Evolutionary conservation across 2,113 vertebrate species (phyloP), one percentile per base, ranked within the genome.

Genomic region (Ophiodon elongatus): DNA sequence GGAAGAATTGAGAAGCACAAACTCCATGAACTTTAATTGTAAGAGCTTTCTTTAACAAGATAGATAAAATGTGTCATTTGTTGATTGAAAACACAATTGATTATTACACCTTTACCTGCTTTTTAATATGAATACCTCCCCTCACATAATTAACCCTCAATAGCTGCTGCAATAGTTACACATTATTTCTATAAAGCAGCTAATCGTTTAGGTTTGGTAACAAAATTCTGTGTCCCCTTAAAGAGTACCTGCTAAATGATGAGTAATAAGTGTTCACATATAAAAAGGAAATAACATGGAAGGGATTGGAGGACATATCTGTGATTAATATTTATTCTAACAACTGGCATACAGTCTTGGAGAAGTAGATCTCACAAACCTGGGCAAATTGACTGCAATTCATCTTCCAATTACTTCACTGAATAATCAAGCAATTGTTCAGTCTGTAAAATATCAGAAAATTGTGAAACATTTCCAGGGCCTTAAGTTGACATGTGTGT

Each of bases 21-120:
- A 85, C 82, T 73, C 73, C 77, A 88, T 89, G 84, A 86, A 91
- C 75, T 88, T 87, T 91, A 88, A 92, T 89, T 85, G 80, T 76
- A 33, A 41, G 43, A 62, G 76, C 68, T 67, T 76, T 43, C 31
- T 76, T 74, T 73, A 91, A 86, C 60, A 84, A 81, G 63, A 67
- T 14, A 50, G 65, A 68, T 5, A 76, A 41, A 64, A 85, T 84
- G 45, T 66, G 14, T 50, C 72, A 79, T 50, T 72, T 64, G 56
- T 60, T 79, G 63, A 73, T 35, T 79, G 74, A 78, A 75, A 29
- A 45, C 43, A 60, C 17, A 1, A 89, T 50, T 79, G 70, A 83
- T 74, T 75, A 15, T 56, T 70, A 47, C 10, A 31, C 47, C 31
- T 84, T 80, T 74, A 73, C 41, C 31, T 71, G 54, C 31, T 60